Evolutionary conservation across 1,140 invertebrate genomes (phyloP).

Genomic region (Meloidogyne chitwoodi): DNA sequence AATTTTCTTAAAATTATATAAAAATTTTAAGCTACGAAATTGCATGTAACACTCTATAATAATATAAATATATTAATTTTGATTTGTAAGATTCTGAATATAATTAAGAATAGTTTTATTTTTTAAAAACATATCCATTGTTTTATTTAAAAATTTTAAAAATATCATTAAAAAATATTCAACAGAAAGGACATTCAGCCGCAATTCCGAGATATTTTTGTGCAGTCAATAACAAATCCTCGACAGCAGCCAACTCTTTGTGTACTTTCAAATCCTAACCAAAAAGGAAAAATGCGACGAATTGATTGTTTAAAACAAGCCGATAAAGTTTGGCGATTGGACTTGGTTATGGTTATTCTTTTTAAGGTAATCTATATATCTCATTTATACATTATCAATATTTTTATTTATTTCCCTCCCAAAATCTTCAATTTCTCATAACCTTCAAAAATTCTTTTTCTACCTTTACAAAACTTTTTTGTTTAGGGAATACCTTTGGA

Average conservation of each 20-base stretch:
- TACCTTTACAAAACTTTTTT: background rate
- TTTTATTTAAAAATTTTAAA: too few relatives aligned
- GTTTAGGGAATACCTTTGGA: constrained; percentile 80
- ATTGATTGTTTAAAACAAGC: constrained; percentile 99
- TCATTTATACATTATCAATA: background rate
- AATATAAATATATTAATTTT: too few relatives aligned
- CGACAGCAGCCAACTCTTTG: constrained; percentile 81
- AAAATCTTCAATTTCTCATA: background rate
- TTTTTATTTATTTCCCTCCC: too few relatives aligned
- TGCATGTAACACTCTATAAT: too few relatives aligned
- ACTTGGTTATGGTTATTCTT: constrained; percentile 98
- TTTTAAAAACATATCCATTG: constrained; percentile 97
- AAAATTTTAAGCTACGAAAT: constrained; percentile 94
- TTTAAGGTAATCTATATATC: constrained; percentile 93
- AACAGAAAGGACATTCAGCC: constrained; percentile 96
- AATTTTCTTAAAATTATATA: constrained; percentile 70
- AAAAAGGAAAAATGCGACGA: constrained; percentile 98
- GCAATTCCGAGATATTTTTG: constrained; percentile 94
- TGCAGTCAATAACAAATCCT: constrained; percentile 85
- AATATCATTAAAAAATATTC: constrained; percentile 4
- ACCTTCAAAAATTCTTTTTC: background rate
- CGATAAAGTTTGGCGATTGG: constrained; percentile 97
- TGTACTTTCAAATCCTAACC: constrained; percentile 96
- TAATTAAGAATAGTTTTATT: too few relatives aligned
- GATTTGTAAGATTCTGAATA: too few relatives aligned